These are phyloP conservation scores for Mya arenaria DNA, from an alignment of 1,140 invertebrate genomes.

Conservation along the genomic window DNA sequence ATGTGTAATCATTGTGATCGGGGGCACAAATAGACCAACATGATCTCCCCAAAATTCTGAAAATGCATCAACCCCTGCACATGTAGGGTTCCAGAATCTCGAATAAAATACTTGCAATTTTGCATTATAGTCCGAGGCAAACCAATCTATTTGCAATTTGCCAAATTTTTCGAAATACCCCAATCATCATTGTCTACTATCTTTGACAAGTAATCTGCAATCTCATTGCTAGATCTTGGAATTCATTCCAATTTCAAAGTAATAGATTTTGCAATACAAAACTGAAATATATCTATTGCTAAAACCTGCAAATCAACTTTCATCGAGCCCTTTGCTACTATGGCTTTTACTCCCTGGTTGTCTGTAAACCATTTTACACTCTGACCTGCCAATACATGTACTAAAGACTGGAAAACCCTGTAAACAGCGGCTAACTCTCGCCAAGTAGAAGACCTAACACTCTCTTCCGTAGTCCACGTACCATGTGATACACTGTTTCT, in stretches of 20 bases:
- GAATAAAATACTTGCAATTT: conserved; percentile 39
- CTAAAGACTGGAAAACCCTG: conserved; percentile 7
- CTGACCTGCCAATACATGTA: conserved; percentile 17
- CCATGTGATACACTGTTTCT: too few relatives aligned
- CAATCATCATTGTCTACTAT: conserved; percentile 53
- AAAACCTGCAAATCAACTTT: conserved; percentile 37
- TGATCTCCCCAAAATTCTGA: conserved; percentile 7
- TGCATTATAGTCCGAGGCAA: conserved; percentile 35
- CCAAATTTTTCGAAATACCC: conserved; percentile 36
- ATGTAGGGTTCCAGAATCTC: conserved; percentile 26
- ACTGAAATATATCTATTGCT: conserved; percentile 20
- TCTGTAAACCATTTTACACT: conserved; percentile 53
- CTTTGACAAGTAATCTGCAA: conserved; percentile 39
- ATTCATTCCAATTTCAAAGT: conserved; percentile 51
- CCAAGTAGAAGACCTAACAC: too few relatives aligned
- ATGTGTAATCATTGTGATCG: conserved; percentile 1
- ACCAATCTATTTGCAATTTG: conserved; percentile 27
- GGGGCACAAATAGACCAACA: conserved; percentile 38
- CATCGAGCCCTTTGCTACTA: conserved; percentile 50
- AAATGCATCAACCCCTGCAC: conserved; percentile 31
- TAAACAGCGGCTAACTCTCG: too few relatives aligned
- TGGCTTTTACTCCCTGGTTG: conserved; percentile 50
- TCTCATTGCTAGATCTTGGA: conserved; percentile 40
- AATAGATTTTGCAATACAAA: conserved; percentile 43
- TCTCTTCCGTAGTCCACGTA: too few relatives aligned